Conservation (phyloP, 2,888 invertebrate species). For the Clivina fossor region DNA sequence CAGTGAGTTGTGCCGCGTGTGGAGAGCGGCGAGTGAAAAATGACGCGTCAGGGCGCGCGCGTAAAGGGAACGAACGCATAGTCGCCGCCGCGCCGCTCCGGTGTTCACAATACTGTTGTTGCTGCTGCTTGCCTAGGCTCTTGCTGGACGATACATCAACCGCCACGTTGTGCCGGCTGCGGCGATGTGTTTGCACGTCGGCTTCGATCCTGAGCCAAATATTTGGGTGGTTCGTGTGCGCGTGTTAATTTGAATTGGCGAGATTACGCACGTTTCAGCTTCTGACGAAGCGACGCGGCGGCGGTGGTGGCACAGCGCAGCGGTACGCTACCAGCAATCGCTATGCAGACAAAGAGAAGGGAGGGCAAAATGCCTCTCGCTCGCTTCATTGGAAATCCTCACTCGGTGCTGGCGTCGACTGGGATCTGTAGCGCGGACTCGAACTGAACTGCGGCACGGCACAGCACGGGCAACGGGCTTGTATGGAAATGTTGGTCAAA, state of each 20-base stretch:
- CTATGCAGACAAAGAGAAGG: too few species aligned
- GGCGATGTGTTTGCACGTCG: slow-evolving; percentile 31
- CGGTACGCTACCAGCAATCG: too few species aligned
- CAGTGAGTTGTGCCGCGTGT: slow-evolving; percentile 17
- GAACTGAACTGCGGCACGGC: too few species aligned
- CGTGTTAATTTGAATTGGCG: slow-evolving; percentile 64
- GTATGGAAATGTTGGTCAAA: slow-evolving; percentile 87
- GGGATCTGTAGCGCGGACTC: slow-evolving; percentile 31
- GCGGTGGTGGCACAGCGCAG: slow-evolving; percentile 48
- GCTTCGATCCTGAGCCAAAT: slow-evolving; percentile 34
- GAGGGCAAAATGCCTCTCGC: too few species aligned
- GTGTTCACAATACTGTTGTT: background rate
- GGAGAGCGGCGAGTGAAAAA: slow-evolving; percentile 20
- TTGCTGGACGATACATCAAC: slow-evolving; percentile 26
- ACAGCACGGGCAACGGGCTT: too few species aligned
- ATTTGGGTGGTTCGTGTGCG: slow-evolving; percentile 43
- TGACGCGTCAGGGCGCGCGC: slow-evolving; percentile 18
- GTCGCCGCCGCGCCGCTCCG: slow-evolving; percentile 12
- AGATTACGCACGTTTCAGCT: slow-evolving; percentile 59
- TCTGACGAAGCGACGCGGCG: slow-evolving; percentile 46
- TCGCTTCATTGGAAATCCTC: slow-evolving; percentile 55
- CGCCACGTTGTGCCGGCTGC: slow-evolving; percentile 5
- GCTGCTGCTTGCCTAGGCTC: slow-evolving; percentile 1
- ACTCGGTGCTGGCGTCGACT: slow-evolving; percentile 22
- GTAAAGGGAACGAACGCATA: slow-evolving; percentile 15